A percentile compares a stretch with the other conserved stretches of the same genome.
These are phyloP conservation scores for Boloria euphrosyne DNA, from an alignment of 2,888 invertebrate species.

Conservation along the genomic window DNA sequence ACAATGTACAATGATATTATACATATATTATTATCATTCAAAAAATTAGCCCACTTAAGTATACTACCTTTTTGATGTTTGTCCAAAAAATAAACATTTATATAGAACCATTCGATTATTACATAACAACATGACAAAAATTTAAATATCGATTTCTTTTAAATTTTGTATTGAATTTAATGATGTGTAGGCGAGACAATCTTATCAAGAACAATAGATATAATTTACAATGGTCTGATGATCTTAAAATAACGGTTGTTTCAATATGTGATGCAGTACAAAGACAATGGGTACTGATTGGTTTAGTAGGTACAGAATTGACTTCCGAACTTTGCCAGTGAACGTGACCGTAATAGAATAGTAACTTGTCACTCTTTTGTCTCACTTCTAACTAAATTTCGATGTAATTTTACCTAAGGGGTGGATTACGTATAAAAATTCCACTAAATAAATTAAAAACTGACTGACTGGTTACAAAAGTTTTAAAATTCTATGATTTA, in stretches of 20 bases:
- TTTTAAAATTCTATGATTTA: too few species aligned
- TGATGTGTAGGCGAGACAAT: slow-evolving; percentile 33
- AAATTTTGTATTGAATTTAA: slow-evolving; percentile 12
- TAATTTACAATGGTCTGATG: slow-evolving; percentile 37
- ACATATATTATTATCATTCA: too few species aligned
- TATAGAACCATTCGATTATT: background rate
- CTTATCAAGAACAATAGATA: slow-evolving; percentile 28
- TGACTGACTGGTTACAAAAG: too few species aligned
- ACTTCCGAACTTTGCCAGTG: slow-evolving; percentile 60
- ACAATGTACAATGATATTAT: too few species aligned
- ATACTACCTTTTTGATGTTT: too few species aligned
- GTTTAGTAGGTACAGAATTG: slow-evolving; percentile 66
- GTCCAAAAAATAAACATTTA: too few species aligned
- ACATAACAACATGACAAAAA: background rate
- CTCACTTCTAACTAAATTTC: background rate
- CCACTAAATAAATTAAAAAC: too few species aligned
- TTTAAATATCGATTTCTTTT: background rate
- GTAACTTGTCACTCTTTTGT: slow-evolving; percentile 53
- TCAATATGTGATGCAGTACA: slow-evolving; percentile 57
- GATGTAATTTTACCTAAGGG: background rate
- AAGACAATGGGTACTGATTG: slow-evolving; percentile 75
- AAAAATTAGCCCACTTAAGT: too few species aligned
- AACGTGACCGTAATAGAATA: slow-evolving; percentile 67
- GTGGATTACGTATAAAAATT: too few species aligned
- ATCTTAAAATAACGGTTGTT: slow-evolving; percentile 44